Evolutionary conservation across 1,140 invertebrate species (phyloP).

Genomic region (Pissodes strobi): DNA sequence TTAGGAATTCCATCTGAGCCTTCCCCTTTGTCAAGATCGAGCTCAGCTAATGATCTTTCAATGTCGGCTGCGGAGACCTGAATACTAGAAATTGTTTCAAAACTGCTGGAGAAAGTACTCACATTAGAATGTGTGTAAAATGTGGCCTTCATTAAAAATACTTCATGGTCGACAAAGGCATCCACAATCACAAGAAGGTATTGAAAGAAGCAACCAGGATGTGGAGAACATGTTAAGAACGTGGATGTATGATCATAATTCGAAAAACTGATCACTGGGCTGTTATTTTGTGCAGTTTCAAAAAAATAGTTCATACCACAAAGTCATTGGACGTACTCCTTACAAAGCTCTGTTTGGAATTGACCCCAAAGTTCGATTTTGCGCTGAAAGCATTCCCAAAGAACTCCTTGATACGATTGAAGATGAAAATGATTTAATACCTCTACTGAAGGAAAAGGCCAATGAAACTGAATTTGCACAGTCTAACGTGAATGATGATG

Average conservation of each 20-base stretch:
- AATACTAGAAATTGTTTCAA: too few relatives aligned
- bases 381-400: conserved; percentile 5
- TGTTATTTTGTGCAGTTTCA: conserved; percentile 44
- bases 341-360: conserved; percentile 51
- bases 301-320: conserved; percentile 47
- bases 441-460: too few relatives aligned
- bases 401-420: too few relatives aligned
- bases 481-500: too few relatives aligned
- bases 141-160: conserved; percentile 41
- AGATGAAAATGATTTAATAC: too few relatives aligned
- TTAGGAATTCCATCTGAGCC: too few relatives aligned
- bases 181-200: conserved; percentile 40
- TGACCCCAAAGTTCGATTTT: conserved; percentile 26
- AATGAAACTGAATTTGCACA: too few relatives aligned
- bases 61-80: too few relatives aligned
- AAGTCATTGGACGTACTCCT: conserved; percentile 42
- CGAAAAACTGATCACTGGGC: conserved; percentile 32
- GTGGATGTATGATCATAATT: conserved; percentile 7
- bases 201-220: too few relatives aligned
- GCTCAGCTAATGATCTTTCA: too few relatives aligned
- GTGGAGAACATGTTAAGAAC: conserved; percentile 5
- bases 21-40: too few relatives aligned
- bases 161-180: conserved; percentile 41
- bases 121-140: conserved; percentile 12
- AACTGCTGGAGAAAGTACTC: too few relatives aligned